Base-by-base conservation (phyloP, 92 coral and sea anemone genomes). In the Epizoanthus fatuus region DNA sequence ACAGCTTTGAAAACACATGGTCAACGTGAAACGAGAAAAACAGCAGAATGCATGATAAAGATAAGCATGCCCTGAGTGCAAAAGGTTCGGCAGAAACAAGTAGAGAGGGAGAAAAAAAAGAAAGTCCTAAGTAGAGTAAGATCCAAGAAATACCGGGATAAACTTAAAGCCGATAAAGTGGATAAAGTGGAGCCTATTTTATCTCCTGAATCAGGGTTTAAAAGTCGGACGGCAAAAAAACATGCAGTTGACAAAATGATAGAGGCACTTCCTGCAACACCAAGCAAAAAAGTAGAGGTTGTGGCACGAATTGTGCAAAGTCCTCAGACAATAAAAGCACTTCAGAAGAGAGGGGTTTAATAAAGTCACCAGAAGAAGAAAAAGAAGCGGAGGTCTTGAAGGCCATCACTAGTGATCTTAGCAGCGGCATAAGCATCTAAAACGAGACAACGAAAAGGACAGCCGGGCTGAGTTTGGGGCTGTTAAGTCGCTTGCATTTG, bases 401-500 rank as follows among this genome's bases (percentile, higher is more conserved):
- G 5, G 77, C 62, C 77, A 72, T 73, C 56, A 44, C 16, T 1
- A 52, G 47, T 25, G 64, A 73, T 4, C 49, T 73, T 10, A 71
- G 63, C 14, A 11, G 81, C 22, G 81, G 54, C 11, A 87, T 87
- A 72, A 87, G 1, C 14, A 4, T 9, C 53, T 87, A 29, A 87
- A 87, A 29, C 67, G 13, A 63, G 20, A 72, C 86, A 80, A 87
- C 7, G 70, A 68, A 68, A 80, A 42, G 0, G 55, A 63, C 2
- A 42, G 81, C 22, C 62, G 72, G 2, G 72, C 80, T 29, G 79
- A 22, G 5, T 59, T 88, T 25, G 84, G 84, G 2, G 87, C 80
- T 17, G 37, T 88, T 29, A 81, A 88, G 60, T 88, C 87, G 6
- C 91, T 88, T 1, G 91, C 91, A n/a, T 88, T 88, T 81, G 91